Evolutionary conservation across 2,888 invertebrate genomes (phyloP).

Genomic region (Lasioglossum pauxillum): DNA sequence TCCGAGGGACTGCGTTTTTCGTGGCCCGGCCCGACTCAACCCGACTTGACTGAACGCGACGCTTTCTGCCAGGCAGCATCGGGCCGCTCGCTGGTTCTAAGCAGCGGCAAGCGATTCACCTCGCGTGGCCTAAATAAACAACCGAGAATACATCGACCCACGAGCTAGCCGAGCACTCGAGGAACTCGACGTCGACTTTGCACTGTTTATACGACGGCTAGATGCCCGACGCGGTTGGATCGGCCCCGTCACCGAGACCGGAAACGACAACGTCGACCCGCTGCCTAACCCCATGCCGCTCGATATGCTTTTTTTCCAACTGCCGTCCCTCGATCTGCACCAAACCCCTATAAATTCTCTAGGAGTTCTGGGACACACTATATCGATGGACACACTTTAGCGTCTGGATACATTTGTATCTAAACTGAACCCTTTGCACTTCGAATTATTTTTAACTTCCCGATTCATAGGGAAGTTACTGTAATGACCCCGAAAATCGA

Average conservation of each 20-base stretch:
- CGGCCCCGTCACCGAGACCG: constrained; percentile 31
- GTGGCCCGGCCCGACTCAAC: not conserved
- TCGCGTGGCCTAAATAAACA: constrained; percentile 84
- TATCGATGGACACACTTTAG: no score
- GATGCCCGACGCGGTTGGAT: constrained; percentile 28
- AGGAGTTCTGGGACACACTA: no score
- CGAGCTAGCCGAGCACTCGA: constrained; percentile 71
- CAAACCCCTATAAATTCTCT: no score
- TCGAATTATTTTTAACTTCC: no score
- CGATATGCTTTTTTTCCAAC: not conserved
- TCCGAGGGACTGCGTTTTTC: constrained; percentile 50
- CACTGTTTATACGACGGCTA: constrained; percentile 55
- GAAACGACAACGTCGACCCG: constrained; percentile 30
- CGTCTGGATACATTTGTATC: no score
- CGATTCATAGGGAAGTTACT: no score
- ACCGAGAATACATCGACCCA: constrained; percentile 84
- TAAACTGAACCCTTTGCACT: no score
- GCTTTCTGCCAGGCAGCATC: constrained; percentile 14
- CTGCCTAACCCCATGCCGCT: not conserved
- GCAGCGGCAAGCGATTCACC: constrained; percentile 79
- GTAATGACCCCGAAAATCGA: no score
- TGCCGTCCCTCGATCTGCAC: no score
- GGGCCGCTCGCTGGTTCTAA: constrained; percentile 53
- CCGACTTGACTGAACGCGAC: not conserved
- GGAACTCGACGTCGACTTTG: constrained; percentile 60